A percentile compares a stretch with the other conserved stretches of the same genome.
Conservation (phyloP, 2,797 vertebrate genomes). For the Trachops cirrhosus region DNA sequence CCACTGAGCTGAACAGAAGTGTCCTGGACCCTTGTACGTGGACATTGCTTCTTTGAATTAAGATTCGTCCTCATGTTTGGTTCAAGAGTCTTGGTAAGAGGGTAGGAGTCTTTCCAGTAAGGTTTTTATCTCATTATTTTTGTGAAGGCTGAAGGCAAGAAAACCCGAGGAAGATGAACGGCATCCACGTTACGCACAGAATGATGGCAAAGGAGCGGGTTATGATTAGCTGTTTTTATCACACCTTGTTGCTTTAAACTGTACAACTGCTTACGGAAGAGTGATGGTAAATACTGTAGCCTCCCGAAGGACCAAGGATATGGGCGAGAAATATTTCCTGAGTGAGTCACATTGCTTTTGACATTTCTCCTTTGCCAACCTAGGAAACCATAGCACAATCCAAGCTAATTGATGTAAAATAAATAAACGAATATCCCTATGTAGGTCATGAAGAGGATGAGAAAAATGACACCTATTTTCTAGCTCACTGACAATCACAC, state of each 20-base stretch:
- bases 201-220: background rate
- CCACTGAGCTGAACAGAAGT: background rate
- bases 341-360: background rate
- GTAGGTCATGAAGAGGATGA: conserved; percentile 50
- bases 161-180: background rate
- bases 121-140: background rate
- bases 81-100: background rate
- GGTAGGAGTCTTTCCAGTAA: background rate
- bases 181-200: background rate
- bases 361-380: background rate
- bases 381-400: background rate
- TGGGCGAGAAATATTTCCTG: background rate
- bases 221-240: background rate
- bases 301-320: background rate
- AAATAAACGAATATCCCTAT: conserved; percentile 42
- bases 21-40: background rate
- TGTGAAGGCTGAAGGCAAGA: background rate
- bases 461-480: conserved; percentile 51
- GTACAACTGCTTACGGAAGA: background rate
- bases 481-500: conserved; percentile 37
- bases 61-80: background rate
- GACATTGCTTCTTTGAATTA: background rate
- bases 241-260: background rate
- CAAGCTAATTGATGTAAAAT: conserved; percentile 38
- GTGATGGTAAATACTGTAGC: background rate